A percentile compares a stretch with the other conserved stretches of the same genome.
Evolutionary conservation across 2,797 vertebrate genomes (phyloP).

Genomic region (Myotis vivesi): DNA sequence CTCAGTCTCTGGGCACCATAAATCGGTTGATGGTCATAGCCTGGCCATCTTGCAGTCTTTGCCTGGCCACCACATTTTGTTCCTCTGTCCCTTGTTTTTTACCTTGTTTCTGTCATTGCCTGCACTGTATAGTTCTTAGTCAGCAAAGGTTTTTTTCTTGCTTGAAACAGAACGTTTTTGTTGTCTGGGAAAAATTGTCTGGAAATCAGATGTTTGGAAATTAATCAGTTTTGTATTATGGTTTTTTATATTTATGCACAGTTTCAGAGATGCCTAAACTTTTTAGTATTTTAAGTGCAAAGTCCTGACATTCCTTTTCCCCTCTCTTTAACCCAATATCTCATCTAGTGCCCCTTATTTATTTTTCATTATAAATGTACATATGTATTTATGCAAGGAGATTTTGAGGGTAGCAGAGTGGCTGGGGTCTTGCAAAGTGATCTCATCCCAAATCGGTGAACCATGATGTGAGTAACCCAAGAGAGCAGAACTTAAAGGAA

Average conservation of each 20-base stretch:
- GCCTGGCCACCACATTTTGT: not conserved
- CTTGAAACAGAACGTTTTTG: slow-evolving; percentile 35
- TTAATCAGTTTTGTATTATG: not conserved
- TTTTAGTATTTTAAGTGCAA: slow-evolving; percentile 37
- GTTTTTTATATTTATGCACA: not conserved
- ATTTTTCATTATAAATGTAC: not conserved
- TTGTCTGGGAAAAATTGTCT: slow-evolving; percentile 4
- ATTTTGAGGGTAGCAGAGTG: not conserved
- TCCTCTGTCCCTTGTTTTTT: not conserved
- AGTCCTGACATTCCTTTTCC: not conserved
- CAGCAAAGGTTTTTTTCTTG: not conserved
- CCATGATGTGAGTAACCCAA: not conserved
- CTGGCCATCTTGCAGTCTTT: not conserved
- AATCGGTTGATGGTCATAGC: not conserved
- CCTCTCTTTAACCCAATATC: not conserved
- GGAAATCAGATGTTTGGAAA: slow-evolving; percentile 31
- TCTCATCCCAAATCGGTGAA: not conserved
- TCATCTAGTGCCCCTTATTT: not conserved
- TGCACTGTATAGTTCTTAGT: not conserved
- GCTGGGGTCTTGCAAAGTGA: not conserved
- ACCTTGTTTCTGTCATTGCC: not conserved
- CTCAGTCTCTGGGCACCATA: not conserved
- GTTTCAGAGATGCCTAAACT: slow-evolving; percentile 37
- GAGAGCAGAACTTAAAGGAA: not conserved
- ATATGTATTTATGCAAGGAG: not conserved